These are phyloP conservation scores for Pollenia labialis DNA, from an alignment of 2,888 invertebrate genomes.

Conservation along the genomic window DNA sequence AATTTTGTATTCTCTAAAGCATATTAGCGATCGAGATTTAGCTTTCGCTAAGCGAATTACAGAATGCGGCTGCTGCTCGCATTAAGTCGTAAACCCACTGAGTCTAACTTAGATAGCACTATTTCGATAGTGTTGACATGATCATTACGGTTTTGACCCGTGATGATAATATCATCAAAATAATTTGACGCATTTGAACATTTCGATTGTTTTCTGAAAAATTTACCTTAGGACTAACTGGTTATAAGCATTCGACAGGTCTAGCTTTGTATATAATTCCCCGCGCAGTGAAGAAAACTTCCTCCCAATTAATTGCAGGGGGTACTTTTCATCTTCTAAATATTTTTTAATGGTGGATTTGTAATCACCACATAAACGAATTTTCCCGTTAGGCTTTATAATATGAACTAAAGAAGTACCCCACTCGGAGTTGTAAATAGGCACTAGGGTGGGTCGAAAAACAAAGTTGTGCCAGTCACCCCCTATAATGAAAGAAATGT, in stretches of 20 bases:
- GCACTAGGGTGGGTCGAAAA: too few species aligned
- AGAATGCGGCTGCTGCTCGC: too few species aligned
- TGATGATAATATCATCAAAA: too few species aligned
- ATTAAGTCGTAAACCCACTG: conserved; percentile 25
- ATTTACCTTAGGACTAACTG: conserved; percentile 29
- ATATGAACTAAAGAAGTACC: background rate
- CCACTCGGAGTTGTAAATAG: too few species aligned
- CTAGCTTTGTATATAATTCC: conserved; percentile 24
- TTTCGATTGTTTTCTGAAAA: conserved; percentile 51
- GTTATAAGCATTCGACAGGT: conserved; percentile 30
- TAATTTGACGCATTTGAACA: conserved; percentile 14
- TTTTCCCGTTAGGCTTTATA: conserved; percentile 24
- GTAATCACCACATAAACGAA: conserved; percentile 14
- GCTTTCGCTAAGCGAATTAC: too few species aligned
- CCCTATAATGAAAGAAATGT: too few species aligned
- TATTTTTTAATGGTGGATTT: background rate
- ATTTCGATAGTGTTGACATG: conserved; percentile 32
- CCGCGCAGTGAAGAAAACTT: conserved; percentile 8
- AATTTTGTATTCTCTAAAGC: too few species aligned
- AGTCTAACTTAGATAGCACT: conserved; percentile 11
- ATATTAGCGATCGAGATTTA: too few species aligned
- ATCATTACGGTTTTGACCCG: background rate
- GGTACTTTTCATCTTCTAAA: background rate
- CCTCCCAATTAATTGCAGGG: background rate
- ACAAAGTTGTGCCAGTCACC: too few species aligned